Evolutionary conservation across 1,140 invertebrate species (phyloP).

Genomic region (Hestina assimilis): DNA sequence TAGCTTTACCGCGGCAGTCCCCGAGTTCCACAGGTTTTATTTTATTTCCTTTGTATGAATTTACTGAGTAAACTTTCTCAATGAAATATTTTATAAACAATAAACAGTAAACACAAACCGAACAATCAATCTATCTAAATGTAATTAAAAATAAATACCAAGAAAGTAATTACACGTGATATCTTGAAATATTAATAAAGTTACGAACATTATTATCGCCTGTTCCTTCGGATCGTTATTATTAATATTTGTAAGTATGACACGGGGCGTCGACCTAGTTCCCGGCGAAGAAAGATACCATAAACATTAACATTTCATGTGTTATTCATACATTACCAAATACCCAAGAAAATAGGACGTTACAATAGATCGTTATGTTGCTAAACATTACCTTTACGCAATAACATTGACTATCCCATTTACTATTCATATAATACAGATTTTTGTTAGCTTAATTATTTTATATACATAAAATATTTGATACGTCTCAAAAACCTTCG

Average conservation of each 20-base stretch:
- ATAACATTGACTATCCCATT: too few relatives aligned
- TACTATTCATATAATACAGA: too few relatives aligned
- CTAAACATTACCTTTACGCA: constrained; percentile 35
- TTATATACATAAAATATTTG: too few relatives aligned
- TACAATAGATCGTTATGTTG: constrained; percentile 33
- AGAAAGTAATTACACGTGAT: background rate
- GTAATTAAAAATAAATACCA: background rate
- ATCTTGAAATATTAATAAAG: constrained; percentile 10
- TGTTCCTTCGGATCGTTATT: constrained; percentile 32
- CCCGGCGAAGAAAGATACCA: constrained; percentile 50
- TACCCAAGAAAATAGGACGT: constrained; percentile 38
- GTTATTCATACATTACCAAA: constrained; percentile 57
- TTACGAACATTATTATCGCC: background rate
- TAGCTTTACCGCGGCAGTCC: too few relatives aligned
- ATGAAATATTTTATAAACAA: too few relatives aligned
- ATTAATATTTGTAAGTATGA: constrained; percentile 39
- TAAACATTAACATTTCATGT: constrained; percentile 59
- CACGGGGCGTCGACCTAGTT: constrained; percentile 39
- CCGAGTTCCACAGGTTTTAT: too few relatives aligned
- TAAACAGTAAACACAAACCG: background rate
- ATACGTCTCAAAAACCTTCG: too few relatives aligned
- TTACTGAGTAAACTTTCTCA: background rate
- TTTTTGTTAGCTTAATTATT: too few relatives aligned
- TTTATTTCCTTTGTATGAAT: too few relatives aligned
- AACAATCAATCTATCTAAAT: too few relatives aligned